Evolutionary conservation across 1,140 invertebrate species (phyloP).

Genomic region (Tetraneura akinire): DNA sequence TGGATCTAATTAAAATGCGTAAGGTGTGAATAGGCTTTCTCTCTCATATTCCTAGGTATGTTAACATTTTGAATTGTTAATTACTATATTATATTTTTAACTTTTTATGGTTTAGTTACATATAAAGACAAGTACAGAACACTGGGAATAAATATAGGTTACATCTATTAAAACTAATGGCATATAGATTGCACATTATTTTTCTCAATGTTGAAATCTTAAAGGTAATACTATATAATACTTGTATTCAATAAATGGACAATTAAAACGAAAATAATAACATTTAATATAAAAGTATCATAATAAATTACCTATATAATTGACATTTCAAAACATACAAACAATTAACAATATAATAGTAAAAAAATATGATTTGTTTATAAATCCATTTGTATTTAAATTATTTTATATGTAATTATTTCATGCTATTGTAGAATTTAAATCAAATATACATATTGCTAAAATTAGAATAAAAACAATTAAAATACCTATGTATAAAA

Average conservation of each 20-base stretch:
- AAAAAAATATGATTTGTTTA: background rate
- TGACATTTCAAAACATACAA: conserved; percentile 37
- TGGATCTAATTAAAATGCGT: conserved; percentile 27
- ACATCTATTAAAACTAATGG: conserved; percentile 6
- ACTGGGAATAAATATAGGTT: conserved; percentile 25
- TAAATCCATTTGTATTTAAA: background rate
- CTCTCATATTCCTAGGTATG: background rate
- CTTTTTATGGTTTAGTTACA: conserved; percentile 9
- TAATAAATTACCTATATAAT: conserved; percentile 4
- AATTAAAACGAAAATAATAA: conserved; percentile 31
- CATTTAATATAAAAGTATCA: conserved; percentile 41
- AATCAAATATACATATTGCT: conserved; percentile 27
- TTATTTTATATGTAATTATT: background rate
- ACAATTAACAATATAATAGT: conserved; percentile 20
- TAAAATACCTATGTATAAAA: conserved; percentile 7
- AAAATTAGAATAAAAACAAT: conserved; percentile 3
- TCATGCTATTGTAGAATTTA: background rate
- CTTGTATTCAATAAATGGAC: conserved; percentile 5
- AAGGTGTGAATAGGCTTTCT: conserved; percentile 18
- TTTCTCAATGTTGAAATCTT: background rate
- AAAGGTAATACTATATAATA: conserved; percentile 1
- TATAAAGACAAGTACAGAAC: conserved; percentile 16
- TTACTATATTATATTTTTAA: conserved; percentile 18
- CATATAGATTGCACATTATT: background rate
- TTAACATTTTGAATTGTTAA: conserved; percentile 36